Percentiles rank a stretch among this genome's conserved stretches.
Conservation (phyloP, 2,113 vertebrate species). For the Physeter macrocephalus region DNA sequence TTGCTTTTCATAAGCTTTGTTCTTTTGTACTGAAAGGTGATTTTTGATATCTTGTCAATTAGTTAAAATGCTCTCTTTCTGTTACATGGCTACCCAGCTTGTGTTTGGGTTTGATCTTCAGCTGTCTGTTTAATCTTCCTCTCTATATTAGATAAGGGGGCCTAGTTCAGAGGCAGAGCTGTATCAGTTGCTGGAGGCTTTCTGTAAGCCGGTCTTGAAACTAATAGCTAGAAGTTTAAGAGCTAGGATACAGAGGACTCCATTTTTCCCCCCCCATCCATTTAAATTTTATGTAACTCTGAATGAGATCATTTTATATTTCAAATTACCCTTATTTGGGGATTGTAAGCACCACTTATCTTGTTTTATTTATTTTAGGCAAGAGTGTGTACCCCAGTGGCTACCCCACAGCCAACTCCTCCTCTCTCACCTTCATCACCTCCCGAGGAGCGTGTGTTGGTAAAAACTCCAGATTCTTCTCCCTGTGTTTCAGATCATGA, state of each 20-base stretch:
- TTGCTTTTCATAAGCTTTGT: not conserved
- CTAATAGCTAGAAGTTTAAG: not conserved
- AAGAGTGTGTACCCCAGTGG: conserved; percentile 77
- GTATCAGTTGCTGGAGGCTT: not conserved
- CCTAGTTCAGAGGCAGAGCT: not conserved
- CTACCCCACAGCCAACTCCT: conserved; percentile 85
- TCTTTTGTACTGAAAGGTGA: not conserved
- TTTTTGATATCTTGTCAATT: not conserved
- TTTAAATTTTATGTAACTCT: not conserved
- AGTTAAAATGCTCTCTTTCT: conserved; percentile 19
- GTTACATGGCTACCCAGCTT: not conserved
- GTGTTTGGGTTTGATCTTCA: not conserved
- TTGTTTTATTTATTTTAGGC: conserved; percentile 66
- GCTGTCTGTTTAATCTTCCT: not conserved
- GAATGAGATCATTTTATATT: not conserved
- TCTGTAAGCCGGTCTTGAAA: not conserved
- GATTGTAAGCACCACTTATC: not conserved
- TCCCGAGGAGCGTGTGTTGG: conserved; percentile 57
- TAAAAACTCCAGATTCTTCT: conserved; percentile 84
- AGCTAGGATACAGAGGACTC: not conserved
- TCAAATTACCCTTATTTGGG: not conserved
- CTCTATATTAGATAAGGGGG: not conserved
- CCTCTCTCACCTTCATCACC: conserved; percentile 75
- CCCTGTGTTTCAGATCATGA: conserved; percentile 74
- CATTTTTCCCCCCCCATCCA: not conserved